Evolutionary conservation across 2,797 vertebrate species (phyloP).

Genomic region (Sphaeramia orbicularis): DNA sequence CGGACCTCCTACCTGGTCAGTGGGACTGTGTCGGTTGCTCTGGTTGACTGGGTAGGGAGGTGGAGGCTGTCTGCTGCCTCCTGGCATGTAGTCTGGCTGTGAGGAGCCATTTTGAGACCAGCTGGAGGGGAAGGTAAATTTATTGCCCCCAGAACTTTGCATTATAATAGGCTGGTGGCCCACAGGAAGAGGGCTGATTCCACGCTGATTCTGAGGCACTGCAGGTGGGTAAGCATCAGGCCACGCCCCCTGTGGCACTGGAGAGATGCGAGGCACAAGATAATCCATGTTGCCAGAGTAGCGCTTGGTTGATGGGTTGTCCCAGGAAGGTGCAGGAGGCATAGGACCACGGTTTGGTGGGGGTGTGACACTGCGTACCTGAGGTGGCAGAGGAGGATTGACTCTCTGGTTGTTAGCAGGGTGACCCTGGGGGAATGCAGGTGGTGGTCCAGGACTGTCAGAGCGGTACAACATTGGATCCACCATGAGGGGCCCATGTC

Average conservation of each 20-base stretch:
- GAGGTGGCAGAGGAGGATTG: slow-evolving; percentile 92
- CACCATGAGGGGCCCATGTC: slow-evolving; percentile 88
- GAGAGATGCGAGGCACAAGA: slow-evolving; percentile 92
- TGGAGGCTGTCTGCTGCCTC: slow-evolving; percentile 89
- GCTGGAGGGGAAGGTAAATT: slow-evolving; percentile 90
- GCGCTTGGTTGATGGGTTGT: slow-evolving; percentile 93
- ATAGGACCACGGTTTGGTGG: slow-evolving; percentile 89
- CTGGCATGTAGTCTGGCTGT: slow-evolving; percentile 90
- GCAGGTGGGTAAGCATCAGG: slow-evolving; percentile 90
- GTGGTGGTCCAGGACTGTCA: slow-evolving; percentile 89
- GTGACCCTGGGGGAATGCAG: slow-evolving; percentile 90
- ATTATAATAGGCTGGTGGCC: slow-evolving; percentile 96
- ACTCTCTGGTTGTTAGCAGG: slow-evolving; percentile 89
- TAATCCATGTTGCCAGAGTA: slow-evolving; percentile 97
- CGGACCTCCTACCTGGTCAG: slow-evolving; percentile 87
- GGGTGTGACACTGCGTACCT: slow-evolving; percentile 94
- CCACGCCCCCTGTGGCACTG: slow-evolving; percentile 92
- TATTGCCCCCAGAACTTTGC: slow-evolving; percentile 91
- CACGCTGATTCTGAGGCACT: slow-evolving; percentile 89
- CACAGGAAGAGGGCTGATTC: slow-evolving; percentile 90
- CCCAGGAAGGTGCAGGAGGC: slow-evolving; percentile 91
- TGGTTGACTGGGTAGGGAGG: slow-evolving; percentile 91
- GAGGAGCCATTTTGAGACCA: slow-evolving; percentile 91
- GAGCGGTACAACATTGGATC: slow-evolving; percentile 91
- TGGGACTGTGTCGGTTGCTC: slow-evolving; percentile 90